Base-by-base conservation (phyloP, 2,113 vertebrate species). In the Ramphastos sulfuratus region DNA sequence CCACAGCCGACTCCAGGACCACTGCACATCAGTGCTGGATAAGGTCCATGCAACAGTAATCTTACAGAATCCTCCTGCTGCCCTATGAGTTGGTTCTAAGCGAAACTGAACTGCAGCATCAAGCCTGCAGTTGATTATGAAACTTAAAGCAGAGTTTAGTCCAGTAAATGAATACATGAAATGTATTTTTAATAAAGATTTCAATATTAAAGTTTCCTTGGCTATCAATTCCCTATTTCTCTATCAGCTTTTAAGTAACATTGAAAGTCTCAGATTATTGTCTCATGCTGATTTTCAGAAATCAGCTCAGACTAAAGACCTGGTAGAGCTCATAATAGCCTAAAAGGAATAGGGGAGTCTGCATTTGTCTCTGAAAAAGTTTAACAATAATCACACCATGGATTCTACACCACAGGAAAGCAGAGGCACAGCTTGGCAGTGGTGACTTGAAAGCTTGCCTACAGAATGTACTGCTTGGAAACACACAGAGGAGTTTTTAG, bases 1-100 rank as follows among this genome's bases (percentile, higher is more conserved):
- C 60, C 55, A 50, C 7, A 56, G 63, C 33, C 0, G 0, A 2
- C 15, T 21, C 61, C 0, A 0, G 9, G 59, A 54, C 30, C 7
- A 1, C 2, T 9, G 56, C 39, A 73, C 4, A 0, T 5, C 61
- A 24, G 46, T 3, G 25, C 0, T 74, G 79, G 64, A 52, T 7
- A 30, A 20, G 30, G 23, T 37, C 55, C 10, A 13, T 1, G 17
- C 1, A 1, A 58, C 23, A 72, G 56, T 20, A 85, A 33, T 54
- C 2, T 1, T 4, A 54, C 17, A 56, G 72, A 87, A 82, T 10
- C 75, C 27, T 52, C 76, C 65, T 31, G 10, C 50, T 54, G 52
- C 25, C 60, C 39, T 23, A 31, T 10, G 23, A 82, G 24, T 1
- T 70, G 18, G 17, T 73, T 83, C 44, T 60, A 61, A 83, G 64